Percentiles rank a stretch among this genome's conserved stretches.
These are phyloP conservation scores for Hyperoodon ampullatus DNA, from an alignment of 2,113 vertebrate genomes.

Conservation along the genomic window DNA sequence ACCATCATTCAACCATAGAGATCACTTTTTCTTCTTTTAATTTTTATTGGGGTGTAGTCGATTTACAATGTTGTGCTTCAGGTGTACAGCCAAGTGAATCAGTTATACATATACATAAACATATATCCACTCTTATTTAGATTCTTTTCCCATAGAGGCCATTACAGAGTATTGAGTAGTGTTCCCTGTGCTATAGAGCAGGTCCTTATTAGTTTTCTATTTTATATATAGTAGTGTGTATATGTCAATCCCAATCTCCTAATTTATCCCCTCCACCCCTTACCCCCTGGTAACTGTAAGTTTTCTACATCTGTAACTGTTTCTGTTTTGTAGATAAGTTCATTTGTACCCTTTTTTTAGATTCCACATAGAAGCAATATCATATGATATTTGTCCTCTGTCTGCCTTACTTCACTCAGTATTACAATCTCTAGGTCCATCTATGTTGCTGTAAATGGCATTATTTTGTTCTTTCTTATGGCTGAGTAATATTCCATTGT, in stretches of 20 bases:
- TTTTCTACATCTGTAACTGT: background rate
- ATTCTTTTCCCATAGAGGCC: background rate
- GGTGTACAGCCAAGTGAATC: background rate
- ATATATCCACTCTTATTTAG: background rate
- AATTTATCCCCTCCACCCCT: fast-evolving
- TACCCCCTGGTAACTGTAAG: background rate
- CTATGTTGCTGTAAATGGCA: background rate
- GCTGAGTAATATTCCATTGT: background rate
- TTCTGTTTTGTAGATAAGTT: background rate
- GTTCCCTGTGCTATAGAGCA: background rate
- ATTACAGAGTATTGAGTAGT: background rate
- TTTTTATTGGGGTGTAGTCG: background rate
- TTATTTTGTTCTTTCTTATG: background rate
- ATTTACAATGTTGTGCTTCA: background rate
- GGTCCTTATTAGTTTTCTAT: background rate
- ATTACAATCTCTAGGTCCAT: no score
- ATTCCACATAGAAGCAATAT: no score
- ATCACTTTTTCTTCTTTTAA: no score
- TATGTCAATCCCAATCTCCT: background rate
- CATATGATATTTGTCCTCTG: no score
- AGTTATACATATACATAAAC: background rate
- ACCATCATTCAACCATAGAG: background rate
- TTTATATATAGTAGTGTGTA: background rate
- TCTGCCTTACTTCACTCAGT: no score
- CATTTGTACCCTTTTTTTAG: background rate